Base-by-base conservation (phyloP, 1,140 invertebrate species). In the Hestina assimilis region DNA sequence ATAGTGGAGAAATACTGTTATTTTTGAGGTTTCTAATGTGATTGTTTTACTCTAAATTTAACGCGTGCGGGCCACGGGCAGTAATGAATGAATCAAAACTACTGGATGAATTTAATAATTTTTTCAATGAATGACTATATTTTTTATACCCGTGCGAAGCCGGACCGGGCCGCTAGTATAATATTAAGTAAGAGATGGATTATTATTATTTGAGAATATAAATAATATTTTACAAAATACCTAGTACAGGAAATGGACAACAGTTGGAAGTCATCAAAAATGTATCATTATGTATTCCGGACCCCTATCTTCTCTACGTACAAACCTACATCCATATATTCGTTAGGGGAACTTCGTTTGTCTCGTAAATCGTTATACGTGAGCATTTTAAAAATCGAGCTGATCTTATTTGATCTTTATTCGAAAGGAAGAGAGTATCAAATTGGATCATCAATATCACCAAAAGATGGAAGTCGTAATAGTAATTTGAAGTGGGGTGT, bases 361-460 rank as follows among this genome's bases (percentile, higher is more conserved):
- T 52, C 38, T 42, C 52, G 29, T 54, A 45, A 54, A 54, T 54
- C 20, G 41, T 54, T 45, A 17, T 9, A 38, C 19, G 21, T 54
- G 29, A 35, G 29, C 19, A 45, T 12, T 54, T 45, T 45, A 45
- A 24, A 35, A 24, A 19, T 9, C 11, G 4, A 21, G 3, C 9
- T 7, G 5, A 4, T 15, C 4, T 21, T 45, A 15, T 28, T 38
- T 11, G 11, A 54, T 12, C 21, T 29, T 38, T 43, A 54, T n/a
- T 1, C 4, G 19, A 7, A 19, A 0, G 41, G 6, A 24, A 24
- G 31, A 54, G 23, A 26, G 42, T 45, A 1, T 15, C 24, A 45
- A 54, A 4, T 35, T 2, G 1, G 19, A 9, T 17, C 26, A 24
- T 9, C 19, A 1, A 3, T 8, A 5, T 4, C n/a, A 11, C 15